Conservation (phyloP, 2,888 invertebrate species). For the Scrobipalpa atriplicella region DNA sequence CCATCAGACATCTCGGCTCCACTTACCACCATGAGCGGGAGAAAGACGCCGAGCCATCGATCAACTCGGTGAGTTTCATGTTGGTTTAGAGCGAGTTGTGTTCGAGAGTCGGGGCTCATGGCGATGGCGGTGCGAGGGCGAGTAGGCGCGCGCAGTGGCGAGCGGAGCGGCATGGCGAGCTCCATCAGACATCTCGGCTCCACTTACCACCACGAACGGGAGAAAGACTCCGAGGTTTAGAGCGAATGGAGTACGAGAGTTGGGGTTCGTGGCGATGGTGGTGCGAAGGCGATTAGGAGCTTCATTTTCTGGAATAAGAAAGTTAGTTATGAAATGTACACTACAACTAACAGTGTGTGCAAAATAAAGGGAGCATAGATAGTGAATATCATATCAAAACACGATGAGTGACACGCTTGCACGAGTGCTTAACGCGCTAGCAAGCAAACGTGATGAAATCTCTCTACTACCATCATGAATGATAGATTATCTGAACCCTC, state of each 20-base stretch:
- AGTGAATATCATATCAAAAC: too few species aligned
- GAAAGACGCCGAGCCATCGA: conserved; percentile 66
- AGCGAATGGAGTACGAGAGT: conserved; percentile 5
- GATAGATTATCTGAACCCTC: not conserved
- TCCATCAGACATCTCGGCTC: conserved; percentile 67
- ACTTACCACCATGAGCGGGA: conserved; percentile 71
- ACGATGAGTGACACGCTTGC: too few species aligned
- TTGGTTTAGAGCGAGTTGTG: conserved; percentile 36
- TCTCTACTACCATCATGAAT: too few species aligned
- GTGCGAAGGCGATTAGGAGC: conserved; percentile 42
- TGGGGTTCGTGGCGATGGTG: not conserved
- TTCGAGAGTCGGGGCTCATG: not conserved
- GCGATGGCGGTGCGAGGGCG: conserved; percentile 11
- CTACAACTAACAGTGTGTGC: too few species aligned
- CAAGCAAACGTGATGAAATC: too few species aligned
- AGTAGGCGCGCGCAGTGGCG: conserved; percentile 19
- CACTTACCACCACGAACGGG: conserved; percentile 69
- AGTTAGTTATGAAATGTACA: too few species aligned
- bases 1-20: conserved; percentile 66
- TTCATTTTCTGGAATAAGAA: not conserved
- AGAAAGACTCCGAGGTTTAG: conserved; percentile 63
- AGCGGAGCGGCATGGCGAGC: conserved; percentile 66
- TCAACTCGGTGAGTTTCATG: conserved; percentile 51
- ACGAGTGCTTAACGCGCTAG: too few species aligned
- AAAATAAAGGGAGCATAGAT: too few species aligned